These are phyloP conservation scores for Gasteruption jaculator DNA, from an alignment of 2,888 invertebrate genomes.

Conservation along the genomic window DNA sequence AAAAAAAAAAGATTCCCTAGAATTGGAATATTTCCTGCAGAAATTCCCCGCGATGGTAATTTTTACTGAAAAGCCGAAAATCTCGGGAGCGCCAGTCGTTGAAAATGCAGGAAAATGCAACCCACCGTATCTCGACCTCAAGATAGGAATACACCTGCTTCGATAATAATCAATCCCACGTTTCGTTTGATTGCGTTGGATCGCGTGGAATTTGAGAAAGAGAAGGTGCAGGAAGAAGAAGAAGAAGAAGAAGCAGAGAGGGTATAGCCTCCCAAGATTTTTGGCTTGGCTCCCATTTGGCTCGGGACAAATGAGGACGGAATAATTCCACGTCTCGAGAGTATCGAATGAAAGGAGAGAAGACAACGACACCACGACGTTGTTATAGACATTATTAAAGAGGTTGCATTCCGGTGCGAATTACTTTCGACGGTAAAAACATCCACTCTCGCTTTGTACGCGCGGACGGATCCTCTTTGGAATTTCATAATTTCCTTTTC, in stretches of 20 bases:
- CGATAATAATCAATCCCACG: constrained; percentile 14
- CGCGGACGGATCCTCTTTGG: too few relatives aligned
- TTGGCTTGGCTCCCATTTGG: constrained; percentile 30
- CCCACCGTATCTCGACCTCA: too few relatives aligned
- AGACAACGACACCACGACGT: constrained; percentile 1
- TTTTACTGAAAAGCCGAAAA: too few relatives aligned
- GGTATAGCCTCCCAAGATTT: constrained; percentile 13
- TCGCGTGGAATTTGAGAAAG: constrained; percentile 25
- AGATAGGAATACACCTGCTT: constrained; percentile 11
- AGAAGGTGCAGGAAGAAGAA: background rate
- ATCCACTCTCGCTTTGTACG: too few relatives aligned
- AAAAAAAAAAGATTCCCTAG: too few relatives aligned
- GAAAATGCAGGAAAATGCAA: too few relatives aligned
- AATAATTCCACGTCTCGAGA: constrained; percentile 28
- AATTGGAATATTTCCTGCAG: too few relatives aligned
- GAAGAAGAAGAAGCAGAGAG: constrained; percentile 23
- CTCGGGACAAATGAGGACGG: constrained; percentile 23
- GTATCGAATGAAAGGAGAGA: constrained; percentile 15
- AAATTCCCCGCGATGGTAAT: too few relatives aligned
- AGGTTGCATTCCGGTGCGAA: constrained; percentile 12
- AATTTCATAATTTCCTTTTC: too few relatives aligned
- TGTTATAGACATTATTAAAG: too few relatives aligned
- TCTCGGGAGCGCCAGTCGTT: too few relatives aligned
- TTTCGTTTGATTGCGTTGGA: constrained; percentile 14
- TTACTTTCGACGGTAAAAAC: constrained; percentile 24